phyloP scores from a whole-genome alignment of 2,888 invertebrate species.

The Xiphydria camelus region DNA sequence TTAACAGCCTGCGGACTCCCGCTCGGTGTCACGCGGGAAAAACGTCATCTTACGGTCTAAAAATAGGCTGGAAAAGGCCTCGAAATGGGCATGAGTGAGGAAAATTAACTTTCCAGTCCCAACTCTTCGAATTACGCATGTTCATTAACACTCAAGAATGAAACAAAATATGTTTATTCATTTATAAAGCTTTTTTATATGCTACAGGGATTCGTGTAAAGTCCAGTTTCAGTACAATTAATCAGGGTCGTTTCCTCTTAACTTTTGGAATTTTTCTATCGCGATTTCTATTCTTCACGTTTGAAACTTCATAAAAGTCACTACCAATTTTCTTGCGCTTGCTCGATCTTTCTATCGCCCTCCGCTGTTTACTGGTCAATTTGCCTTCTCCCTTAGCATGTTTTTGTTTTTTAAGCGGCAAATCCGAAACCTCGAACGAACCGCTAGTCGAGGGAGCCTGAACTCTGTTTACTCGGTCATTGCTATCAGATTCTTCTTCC shows the following conservation, averaged over 20 bases:
- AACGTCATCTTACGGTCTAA: too few species aligned
- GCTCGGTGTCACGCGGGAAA: too few species aligned
- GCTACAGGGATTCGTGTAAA: too few species aligned
- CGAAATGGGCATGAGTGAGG: too few species aligned
- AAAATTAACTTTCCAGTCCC: too few species aligned
- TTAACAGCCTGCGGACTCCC: too few species aligned
- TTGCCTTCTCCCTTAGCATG: slow-evolving; percentile 55
- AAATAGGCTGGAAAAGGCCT: too few species aligned
- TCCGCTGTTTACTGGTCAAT: slow-evolving; percentile 75
- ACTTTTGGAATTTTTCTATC: slow-evolving; percentile 63
- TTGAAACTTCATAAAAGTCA: slow-evolving; percentile 86
- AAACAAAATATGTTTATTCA: too few species aligned
- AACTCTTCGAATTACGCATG: too few species aligned
- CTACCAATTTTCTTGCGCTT: slow-evolving; percentile 83
- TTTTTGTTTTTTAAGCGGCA: slow-evolving; percentile 50
- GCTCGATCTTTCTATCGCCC: slow-evolving; percentile 73
- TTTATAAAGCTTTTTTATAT: too few species aligned
- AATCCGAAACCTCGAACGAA: slow-evolving; percentile 55
- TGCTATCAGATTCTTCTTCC: slow-evolving; percentile 59
- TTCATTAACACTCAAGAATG: too few species aligned
- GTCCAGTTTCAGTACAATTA: too few species aligned
- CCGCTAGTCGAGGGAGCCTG: slow-evolving; percentile 57
- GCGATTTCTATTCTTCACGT: slow-evolving; percentile 86
- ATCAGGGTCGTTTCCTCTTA: slow-evolving; percentile 29
- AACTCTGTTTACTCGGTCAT: slow-evolving; percentile 63